Evolutionary conservation across 2,797 vertebrate species (phyloP), one percentile per base, ranked within the genome.

Genomic region (Poeciliopsis gracilis): DNA sequence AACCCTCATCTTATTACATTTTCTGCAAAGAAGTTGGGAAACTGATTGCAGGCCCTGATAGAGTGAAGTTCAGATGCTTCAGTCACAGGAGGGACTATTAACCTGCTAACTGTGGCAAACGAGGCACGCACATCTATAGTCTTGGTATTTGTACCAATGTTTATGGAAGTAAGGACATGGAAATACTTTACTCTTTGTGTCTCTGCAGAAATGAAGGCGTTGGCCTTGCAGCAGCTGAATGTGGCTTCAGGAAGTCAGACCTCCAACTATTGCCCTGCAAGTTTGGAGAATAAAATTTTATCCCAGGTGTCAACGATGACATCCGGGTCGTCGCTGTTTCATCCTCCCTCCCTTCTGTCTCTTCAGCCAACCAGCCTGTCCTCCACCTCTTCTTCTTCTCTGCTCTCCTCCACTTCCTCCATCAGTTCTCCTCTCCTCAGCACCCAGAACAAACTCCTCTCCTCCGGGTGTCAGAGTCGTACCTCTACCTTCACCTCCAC

Each of bases 221-320:
- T 90, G 72, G 70, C 84, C 63, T 73, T 90, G 73, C 89, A 89
- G 79, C 89, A 78, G 71, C 10, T 63, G 2, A 83, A 86, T 28
- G 23, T 77, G 53, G 72, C 80, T 3, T 41, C 76, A 30, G 59
- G n/a, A 30, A 87, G 84, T 76, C 16, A 89, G 71, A 77, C 82
- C 1, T 91, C 89, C 36, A 90, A 74, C 89, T 89, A 76, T 11
- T 70, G 71, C 72, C 89, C 90, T 20, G 88, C 23, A 0, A 84
- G 20, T 82, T 87, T 96, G 84, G 94, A 96, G 88, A 96, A 95
- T 81, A 94, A 89, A 49, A 33, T 95, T 78, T 86, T 96, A n/a
- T 59, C 73, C 72, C 90, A 92, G 84, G 49, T 81, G 3, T 82
- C 90, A 6, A 20, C 72, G 0, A 4, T 76, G 33, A 82, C 30